phyloP scores from a whole-genome alignment of 1,140 invertebrate species.

The Berghia stephanieae region DNA sequence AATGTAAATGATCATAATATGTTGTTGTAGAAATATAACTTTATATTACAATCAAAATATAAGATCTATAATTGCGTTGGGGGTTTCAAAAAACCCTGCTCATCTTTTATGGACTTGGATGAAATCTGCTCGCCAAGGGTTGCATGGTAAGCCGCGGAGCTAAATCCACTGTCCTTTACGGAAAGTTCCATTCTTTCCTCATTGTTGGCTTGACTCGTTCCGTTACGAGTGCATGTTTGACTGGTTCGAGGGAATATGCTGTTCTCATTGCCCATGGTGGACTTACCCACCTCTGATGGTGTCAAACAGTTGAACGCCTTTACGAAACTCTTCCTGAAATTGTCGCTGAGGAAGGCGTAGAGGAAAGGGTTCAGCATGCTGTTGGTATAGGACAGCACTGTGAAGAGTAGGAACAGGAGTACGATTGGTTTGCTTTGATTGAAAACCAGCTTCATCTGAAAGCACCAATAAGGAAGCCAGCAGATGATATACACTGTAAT shows the following conservation, averaged over 20 bases:
- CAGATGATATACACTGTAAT: slow-evolving; percentile 95
- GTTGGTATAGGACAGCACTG: slow-evolving; percentile 63
- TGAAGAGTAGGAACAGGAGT: slow-evolving; percentile 48
- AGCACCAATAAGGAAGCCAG: slow-evolving; percentile 96
- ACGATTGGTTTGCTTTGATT: background rate
- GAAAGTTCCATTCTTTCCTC: slow-evolving; percentile 39
- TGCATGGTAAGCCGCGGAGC: background rate
- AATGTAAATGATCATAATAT: too few relatives aligned
- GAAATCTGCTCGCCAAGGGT: background rate
- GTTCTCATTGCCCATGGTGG: slow-evolving; percentile 81
- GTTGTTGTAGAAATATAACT: too few relatives aligned
- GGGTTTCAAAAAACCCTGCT: slow-evolving; percentile 34
- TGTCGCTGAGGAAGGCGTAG: slow-evolving; percentile 83
- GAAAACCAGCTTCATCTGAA: slow-evolving; percentile 68
- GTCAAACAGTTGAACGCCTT: slow-evolving; percentile 75
- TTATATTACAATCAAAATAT: too few relatives aligned
- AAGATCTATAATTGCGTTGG: too few relatives aligned
- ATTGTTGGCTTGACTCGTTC: slow-evolving; percentile 23
- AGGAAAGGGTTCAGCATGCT: slow-evolving; percentile 82
- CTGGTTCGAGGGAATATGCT: slow-evolving; percentile 79
- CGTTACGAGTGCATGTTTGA: slow-evolving; percentile 32
- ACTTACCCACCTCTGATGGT: slow-evolving; percentile 41
- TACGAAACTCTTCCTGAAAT: slow-evolving; percentile 78
- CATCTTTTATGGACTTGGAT: slow-evolving; percentile 18
- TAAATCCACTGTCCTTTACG: slow-evolving; percentile 36